A percentile compares a stretch with the other conserved stretches of the same genome.
Conservation (phyloP, 1,140 invertebrate genomes). For the Halesus radiatus region DNA sequence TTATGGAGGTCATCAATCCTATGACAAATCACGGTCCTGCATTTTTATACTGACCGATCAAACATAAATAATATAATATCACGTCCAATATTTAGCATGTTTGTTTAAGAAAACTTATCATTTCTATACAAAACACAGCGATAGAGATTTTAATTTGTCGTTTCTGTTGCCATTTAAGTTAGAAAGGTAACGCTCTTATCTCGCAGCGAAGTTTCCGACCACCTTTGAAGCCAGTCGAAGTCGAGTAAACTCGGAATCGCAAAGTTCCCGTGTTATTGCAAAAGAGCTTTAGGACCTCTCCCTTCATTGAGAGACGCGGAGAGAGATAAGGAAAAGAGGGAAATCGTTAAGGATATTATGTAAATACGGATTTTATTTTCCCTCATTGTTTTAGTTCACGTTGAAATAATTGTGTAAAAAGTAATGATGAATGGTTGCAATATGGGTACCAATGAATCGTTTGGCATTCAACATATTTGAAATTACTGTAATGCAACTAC, state of each 20-base stretch:
- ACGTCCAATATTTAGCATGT: no score
- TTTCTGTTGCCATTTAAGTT: background rate
- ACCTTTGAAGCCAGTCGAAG: constrained; percentile 9
- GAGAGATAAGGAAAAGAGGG: constrained; percentile 24
- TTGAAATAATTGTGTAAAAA: background rate
- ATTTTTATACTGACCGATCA: no score
- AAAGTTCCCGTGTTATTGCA: constrained; percentile 22
- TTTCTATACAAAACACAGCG: no score
- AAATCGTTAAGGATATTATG: background rate
- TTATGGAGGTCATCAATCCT: no score
- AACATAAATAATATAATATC: no score
- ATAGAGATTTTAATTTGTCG: background rate
- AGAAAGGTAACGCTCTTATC: constrained; percentile 7
- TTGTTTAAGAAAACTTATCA: no score
- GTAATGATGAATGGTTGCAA: no score
- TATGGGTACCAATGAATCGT: no score
- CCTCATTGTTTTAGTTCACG: background rate
- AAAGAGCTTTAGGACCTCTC: constrained; percentile 20
- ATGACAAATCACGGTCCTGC: no score
- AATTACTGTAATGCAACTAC: no score
- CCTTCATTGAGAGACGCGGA: constrained; percentile 15
- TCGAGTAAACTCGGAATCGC: constrained; percentile 15
- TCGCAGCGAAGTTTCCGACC: background rate
- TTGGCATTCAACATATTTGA: no score
- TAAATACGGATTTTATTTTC: background rate